Evolutionary conservation across 2,113 vertebrate species (phyloP).

Genomic region (Gallinago media): DNA sequence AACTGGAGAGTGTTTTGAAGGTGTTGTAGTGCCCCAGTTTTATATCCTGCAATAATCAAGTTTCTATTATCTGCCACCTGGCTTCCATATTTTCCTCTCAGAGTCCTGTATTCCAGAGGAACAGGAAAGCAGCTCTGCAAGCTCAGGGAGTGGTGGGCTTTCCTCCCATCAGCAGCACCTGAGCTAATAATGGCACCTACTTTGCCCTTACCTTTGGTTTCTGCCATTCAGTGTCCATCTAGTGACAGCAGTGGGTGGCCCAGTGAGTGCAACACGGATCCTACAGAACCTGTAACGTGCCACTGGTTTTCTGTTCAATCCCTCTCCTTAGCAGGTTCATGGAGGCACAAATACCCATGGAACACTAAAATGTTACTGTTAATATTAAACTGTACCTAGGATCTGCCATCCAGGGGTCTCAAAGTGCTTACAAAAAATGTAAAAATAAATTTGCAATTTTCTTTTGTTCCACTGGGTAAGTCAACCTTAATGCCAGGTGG

Average conservation of each 20-base stretch:
- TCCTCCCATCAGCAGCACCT: background rate
- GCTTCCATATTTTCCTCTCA: background rate
- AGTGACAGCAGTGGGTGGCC: background rate
- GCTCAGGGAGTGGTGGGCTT: background rate
- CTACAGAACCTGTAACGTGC: background rate
- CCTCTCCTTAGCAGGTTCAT: background rate
- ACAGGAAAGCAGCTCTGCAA: background rate
- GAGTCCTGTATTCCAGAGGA: background rate
- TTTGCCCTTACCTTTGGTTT: background rate
- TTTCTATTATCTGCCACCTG: background rate
- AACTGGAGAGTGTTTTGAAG: background rate
- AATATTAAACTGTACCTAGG: background rate
- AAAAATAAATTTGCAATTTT: background rate
- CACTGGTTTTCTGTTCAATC: background rate
- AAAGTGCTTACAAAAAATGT: background rate
- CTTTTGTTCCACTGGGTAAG: background rate
- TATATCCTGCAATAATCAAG: background rate
- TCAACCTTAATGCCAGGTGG: background rate
- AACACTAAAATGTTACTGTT: background rate
- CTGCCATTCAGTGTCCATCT: background rate
- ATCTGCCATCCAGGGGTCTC: too few relatives aligned
- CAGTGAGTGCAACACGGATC: rapidly evolving
- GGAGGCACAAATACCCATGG: background rate
- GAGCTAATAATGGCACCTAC: background rate
- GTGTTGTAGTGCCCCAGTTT: background rate